Evolutionary conservation across 2,797 vertebrate species (phyloP).

Genomic region (Margarornis squamiger): DNA sequence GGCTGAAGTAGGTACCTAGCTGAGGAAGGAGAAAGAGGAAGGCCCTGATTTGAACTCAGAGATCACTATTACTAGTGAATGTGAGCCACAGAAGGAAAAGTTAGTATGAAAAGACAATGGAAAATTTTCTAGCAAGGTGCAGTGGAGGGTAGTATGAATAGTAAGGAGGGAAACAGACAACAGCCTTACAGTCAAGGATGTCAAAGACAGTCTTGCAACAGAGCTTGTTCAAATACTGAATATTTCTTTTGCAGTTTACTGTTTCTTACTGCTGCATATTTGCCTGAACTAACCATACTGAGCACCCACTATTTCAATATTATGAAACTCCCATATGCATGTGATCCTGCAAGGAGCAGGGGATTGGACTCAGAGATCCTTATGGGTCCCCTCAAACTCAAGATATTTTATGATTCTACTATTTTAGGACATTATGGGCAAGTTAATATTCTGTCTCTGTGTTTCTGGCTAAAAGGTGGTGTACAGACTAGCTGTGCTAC

Average conservation of each 20-base stretch:
- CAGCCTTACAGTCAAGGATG: background rate
- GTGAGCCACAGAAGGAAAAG: background rate
- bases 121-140: background rate
- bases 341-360: background rate
- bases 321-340: background rate
- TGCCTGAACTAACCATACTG: background rate
- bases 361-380: fast-evolving
- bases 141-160: background rate
- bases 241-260: background rate
- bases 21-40: background rate
- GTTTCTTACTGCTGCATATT: background rate
- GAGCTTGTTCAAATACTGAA: background rate
- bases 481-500: background rate
- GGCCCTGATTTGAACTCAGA: background rate
- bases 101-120: background rate
- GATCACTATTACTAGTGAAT: background rate
- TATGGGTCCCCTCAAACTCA: background rate
- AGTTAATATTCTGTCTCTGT: background rate
- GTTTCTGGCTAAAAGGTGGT: background rate
- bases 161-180: background rate
- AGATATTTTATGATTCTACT: background rate
- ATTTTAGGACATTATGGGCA: fast-evolving
- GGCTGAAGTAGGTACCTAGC: background rate
- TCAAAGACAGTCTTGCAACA: background rate
- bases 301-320: background rate